These are phyloP conservation scores for Thereva unica DNA, from an alignment of 2,888 invertebrate genomes.

Conservation along the genomic window DNA sequence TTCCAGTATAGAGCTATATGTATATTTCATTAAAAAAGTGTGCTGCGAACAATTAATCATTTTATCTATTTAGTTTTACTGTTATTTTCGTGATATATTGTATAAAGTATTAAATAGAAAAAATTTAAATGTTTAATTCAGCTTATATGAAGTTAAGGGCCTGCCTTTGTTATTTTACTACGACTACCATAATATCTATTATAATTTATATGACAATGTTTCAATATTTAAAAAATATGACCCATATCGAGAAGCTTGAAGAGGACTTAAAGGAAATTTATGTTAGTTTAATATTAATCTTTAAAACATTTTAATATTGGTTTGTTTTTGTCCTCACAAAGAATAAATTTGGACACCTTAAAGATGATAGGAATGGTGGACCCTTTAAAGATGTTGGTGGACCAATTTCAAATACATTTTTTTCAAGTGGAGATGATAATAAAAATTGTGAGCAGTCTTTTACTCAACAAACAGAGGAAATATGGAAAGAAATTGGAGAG, in stretches of 20 bases:
- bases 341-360: not conserved
- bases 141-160: not conserved
- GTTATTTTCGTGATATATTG: no score
- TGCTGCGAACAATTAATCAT: no score
- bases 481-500: conserved; percentile 19
- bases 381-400: no score
- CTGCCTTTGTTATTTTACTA: conserved; percentile 20
- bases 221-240: conserved; percentile 2
- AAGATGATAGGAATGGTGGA: no score
- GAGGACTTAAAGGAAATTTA: conserved; percentile 18
- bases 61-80: no score
- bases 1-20: no score
- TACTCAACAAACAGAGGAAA: not conserved
- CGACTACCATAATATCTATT: conserved; percentile 21
- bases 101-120: no score
- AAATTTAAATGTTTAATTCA: no score
- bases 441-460: no score
- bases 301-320: not conserved
- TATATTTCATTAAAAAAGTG: no score
- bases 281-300: conserved; percentile 10
- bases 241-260: conserved; percentile 11
- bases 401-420: no score
- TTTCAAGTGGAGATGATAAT: no score
- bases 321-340: not conserved
- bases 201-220: conserved; percentile 17